Evolutionary conservation across 2,888 invertebrate species (phyloP), one percentile per base, ranked within the genome.

Genomic region (Campoplex capitator): DNA sequence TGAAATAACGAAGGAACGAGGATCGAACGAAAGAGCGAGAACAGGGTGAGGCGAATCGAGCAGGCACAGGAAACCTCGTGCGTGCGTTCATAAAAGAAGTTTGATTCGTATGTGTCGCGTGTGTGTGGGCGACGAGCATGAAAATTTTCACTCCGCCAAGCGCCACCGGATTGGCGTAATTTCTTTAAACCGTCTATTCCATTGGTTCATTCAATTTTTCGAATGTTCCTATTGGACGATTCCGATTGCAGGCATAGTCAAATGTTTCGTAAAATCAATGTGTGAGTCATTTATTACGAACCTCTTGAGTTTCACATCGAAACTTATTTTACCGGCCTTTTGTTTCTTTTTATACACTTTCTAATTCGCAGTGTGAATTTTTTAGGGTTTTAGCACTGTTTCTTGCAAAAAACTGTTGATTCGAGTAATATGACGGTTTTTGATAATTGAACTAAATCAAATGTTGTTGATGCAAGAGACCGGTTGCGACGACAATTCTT

Each of bases 1-100:
- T 38, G 85, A 76, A 58, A 51, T 54, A 81, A 77, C 74, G 78
- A 84, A 78, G 79, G 62, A 79, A 75, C 62, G 48, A 67, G 32
- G 3, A 48, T 62, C 45, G 70, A 65, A 75, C 78, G 84, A 78
- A 78, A 68, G 80, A 77, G 51, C 45, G 73, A 45, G 71, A 73
- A 71, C 80, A 76, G 84, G 87, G 87, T 84, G 87, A 87, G 87
- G 87, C 84, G 78, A 35, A 67, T 75, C 84, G 78, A 81, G 84
- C 70, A 80, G 58, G 79, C 79, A 56, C 35, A 70, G 73, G 75
- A 77, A 78, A 82, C 75, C 84, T 68, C 86, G 87, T 87, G 84
- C 82, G 71, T 71, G 54, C 38, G 48, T 28, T 67, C 45, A 11
- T 48, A 32, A 28, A 70, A 58, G 38, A 45, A 56, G 56, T 73